phyloP scores from a whole-genome alignment of 2,888 invertebrate genomes.

The Sesia apiformis region DNA sequence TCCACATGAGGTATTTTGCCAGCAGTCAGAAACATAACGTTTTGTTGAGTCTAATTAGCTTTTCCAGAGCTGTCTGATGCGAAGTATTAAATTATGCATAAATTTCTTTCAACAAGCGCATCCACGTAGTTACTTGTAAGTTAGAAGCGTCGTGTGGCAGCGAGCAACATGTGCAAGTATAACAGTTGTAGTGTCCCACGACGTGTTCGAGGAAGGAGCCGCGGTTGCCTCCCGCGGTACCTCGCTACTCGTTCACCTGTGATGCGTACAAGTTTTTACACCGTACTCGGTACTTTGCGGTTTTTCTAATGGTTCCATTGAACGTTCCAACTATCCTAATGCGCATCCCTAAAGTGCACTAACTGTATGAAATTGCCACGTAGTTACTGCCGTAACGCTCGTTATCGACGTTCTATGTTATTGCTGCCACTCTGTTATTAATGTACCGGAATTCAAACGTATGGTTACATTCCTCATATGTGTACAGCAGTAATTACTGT shows the following conservation, averaged over 20 bases:
- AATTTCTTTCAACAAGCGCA: no score
- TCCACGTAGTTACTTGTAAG: no score
- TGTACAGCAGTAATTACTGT: neutral
- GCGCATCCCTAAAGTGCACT: slow-evolving; percentile 43
- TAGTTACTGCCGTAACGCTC: slow-evolving; percentile 18
- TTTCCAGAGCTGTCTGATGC: no score
- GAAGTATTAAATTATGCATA: no score
- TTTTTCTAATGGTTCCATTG: slow-evolving; percentile 39
- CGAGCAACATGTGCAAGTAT: no score
- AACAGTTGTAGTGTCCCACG: neutral
- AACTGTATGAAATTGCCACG: slow-evolving; percentile 44
- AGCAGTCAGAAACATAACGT: no score
- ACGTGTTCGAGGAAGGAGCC: slow-evolving; percentile 8
- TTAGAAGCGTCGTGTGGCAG: no score
- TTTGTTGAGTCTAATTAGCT: no score
- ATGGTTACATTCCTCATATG: slow-evolving; percentile 8
- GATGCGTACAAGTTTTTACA: slow-evolving; percentile 36
- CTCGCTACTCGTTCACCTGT: slow-evolving; percentile 30
- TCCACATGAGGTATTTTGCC: no score
- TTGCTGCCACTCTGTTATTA: slow-evolving; percentile 33
- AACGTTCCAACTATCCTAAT: slow-evolving; percentile 25
- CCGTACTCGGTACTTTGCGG: slow-evolving; percentile 29
- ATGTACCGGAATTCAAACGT: slow-evolving; percentile 21
- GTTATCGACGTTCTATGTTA: slow-evolving; percentile 20
- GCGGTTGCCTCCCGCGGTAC: slow-evolving; percentile 11